These are phyloP conservation scores for Drosophila erecta DNA, from an alignment of 1,140 invertebrate species.

Conservation along the genomic window DNA sequence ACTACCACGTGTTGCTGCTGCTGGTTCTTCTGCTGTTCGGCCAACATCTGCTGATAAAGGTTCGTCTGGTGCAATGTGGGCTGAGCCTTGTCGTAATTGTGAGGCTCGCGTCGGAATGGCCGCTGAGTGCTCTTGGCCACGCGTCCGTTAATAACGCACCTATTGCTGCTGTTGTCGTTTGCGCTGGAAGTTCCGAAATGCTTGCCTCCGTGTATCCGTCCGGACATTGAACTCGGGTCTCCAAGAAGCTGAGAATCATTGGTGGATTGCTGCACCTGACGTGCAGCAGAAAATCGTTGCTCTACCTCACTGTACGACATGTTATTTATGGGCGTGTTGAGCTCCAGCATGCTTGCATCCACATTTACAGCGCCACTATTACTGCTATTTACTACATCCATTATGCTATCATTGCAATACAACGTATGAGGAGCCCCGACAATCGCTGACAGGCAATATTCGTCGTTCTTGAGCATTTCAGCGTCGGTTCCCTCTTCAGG, in stretches of 20 bases:
- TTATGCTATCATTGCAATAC: constrained; percentile 68
- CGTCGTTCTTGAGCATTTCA: constrained; percentile 80
- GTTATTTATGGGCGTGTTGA: constrained; percentile 72
- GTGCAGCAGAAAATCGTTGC: constrained; percentile 62
- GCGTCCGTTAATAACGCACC: constrained; percentile 82
- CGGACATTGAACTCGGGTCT: constrained; percentile 16
- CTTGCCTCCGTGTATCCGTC: constrained; percentile 44
- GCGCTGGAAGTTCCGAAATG: constrained; percentile 56
- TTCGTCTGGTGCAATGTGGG: constrained; percentile 83
- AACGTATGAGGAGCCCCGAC: constrained; percentile 75
- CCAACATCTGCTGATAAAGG: constrained; percentile 83
- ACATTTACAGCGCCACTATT: constrained; percentile 25
- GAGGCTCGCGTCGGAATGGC: constrained; percentile 76
- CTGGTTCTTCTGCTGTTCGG: constrained; percentile 78
- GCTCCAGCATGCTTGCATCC: constrained; percentile 79
- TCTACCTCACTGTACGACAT: constrained; percentile 65
- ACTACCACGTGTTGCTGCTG: constrained; percentile 58
- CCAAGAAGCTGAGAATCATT: constrained; percentile 46
- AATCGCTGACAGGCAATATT: constrained; percentile 73
- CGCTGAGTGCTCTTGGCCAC: constrained; percentile 76
- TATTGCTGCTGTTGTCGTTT: constrained; percentile 54
- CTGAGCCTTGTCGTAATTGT: constrained; percentile 84
- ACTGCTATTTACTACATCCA: constrained; percentile 61
- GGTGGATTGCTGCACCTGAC: constrained; percentile 44
- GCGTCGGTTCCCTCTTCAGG: constrained; percentile 85